Percentiles rank a stretch among this genome's conserved stretches.
Conservation (phyloP, 2,888 invertebrate genomes). For the Hemithea aestivaria region DNA sequence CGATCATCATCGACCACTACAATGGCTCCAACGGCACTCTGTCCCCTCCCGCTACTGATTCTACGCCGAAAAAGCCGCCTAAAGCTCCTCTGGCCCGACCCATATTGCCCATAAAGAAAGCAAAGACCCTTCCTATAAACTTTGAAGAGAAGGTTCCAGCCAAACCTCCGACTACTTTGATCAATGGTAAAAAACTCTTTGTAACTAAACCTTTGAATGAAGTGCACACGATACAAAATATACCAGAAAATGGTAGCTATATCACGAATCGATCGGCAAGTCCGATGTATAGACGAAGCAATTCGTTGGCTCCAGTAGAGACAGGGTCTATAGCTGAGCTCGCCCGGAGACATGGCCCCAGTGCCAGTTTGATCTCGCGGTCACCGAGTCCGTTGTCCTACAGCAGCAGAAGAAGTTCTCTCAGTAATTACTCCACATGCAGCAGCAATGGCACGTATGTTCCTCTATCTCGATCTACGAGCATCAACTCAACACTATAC, state of each 20-base stretch:
- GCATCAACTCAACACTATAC: conserved; percentile 59
- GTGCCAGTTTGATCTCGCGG: conserved; percentile 61
- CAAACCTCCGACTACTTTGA: conserved; percentile 44
- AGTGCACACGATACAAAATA: conserved; percentile 54
- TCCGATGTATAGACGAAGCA: conserved; percentile 62
- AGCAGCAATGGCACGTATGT: conserved; percentile 68
- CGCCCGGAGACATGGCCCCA: conserved; percentile 61
- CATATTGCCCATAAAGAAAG: conserved; percentile 67
- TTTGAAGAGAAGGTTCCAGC: conserved; percentile 64
- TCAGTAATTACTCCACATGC: conserved; percentile 70
- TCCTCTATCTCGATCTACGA: conserved; percentile 64
- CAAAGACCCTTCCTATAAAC: conserved; percentile 68
- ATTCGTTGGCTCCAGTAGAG: conserved; percentile 62
- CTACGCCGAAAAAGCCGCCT: conserved; percentile 69
- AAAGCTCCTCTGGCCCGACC: conserved; percentile 58
- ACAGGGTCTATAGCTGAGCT: conserved; percentile 73
- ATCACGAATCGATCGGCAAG: conserved; percentile 57
- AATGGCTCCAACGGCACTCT: conserved; percentile 50
- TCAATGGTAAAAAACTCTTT: conserved; percentile 61
- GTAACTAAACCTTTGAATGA: conserved; percentile 69
- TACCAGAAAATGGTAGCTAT: conserved; percentile 48
- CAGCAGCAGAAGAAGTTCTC: conserved; percentile 58
- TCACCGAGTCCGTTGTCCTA: conserved; percentile 79
- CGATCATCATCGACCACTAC: conserved; percentile 15
- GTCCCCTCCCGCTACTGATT: conserved; percentile 61